Percentiles rank a stretch among this genome's conserved stretches.
phyloP scores from a whole-genome alignment of 2,113 vertebrate genomes.

The Garra rufa region DNA sequence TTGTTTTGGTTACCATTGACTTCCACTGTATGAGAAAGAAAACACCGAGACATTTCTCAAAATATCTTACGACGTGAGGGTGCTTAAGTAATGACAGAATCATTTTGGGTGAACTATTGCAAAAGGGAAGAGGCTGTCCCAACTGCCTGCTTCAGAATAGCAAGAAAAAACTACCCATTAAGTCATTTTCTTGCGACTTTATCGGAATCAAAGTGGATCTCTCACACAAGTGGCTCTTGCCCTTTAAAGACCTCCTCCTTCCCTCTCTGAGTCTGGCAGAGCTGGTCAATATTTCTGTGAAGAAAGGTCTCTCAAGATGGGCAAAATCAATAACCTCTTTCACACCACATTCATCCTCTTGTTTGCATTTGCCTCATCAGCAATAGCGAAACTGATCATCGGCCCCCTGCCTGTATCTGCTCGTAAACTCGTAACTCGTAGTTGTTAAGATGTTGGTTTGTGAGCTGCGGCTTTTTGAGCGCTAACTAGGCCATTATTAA shows the following conservation, averaged over 20 bases:
- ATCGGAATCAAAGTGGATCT: background rate
- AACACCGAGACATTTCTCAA: background rate
- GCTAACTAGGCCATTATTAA: background rate
- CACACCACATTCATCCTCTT: constrained; percentile 69
- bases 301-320: constrained; percentile 64
- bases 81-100: background rate
- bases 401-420: constrained; percentile 53
- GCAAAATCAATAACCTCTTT: constrained; percentile 71
- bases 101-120: background rate
- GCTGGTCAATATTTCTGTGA: constrained; percentile 61
- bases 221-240: constrained; percentile 49
- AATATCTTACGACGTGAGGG: background rate
- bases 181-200: background rate
- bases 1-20: background rate
- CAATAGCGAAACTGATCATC: constrained; percentile 51
- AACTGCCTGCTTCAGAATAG: background rate
- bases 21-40: background rate
- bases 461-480: constrained; percentile 57
- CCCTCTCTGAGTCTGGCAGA: constrained; percentile 32
- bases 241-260: constrained; percentile 62
- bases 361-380: constrained; percentile 72
- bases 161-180: background rate
- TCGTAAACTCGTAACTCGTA: constrained; percentile 37
- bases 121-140: background rate
- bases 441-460: constrained; percentile 55